Conservation (phyloP, 1,140 invertebrate genomes). For the Drosophila tsacasi region DNA sequence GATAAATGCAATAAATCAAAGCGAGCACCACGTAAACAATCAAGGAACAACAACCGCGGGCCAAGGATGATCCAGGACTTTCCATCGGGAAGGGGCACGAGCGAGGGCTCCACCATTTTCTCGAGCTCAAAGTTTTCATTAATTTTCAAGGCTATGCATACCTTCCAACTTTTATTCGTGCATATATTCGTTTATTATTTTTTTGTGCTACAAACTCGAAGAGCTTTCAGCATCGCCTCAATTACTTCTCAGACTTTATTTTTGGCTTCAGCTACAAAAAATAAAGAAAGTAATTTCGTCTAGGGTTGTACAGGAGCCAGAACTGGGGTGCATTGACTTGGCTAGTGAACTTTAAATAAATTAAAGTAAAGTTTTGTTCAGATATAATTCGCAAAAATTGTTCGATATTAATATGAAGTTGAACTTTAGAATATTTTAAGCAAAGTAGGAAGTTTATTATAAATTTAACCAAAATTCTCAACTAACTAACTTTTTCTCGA, state of each 20-base stretch:
- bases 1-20: constrained; percentile 78
- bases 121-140: constrained; percentile 36
- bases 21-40: constrained; percentile 63
- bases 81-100: not conserved
- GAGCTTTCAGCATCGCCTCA: constrained; percentile 22
- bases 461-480: not conserved
- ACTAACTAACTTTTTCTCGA: not conserved
- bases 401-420: not conserved
- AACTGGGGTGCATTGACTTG: constrained; percentile 1
- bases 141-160: constrained; percentile 33
- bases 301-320: not conserved
- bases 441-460: not conserved
- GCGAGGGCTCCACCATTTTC: not conserved
- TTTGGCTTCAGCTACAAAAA: constrained; percentile 2
- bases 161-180: constrained; percentile 29
- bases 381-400: too few species aligned
- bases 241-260: constrained; percentile 10
- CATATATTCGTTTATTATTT: constrained; percentile 24
- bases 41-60: constrained; percentile 23
- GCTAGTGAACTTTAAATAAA: not conserved
- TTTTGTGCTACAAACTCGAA: constrained; percentile 9
- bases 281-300: constrained; percentile 10
- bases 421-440: not conserved
- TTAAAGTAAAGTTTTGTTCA: not conserved
- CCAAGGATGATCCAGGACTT: constrained; percentile 30